Base-by-base conservation (phyloP, 2,797 vertebrate genomes). In the Chelon labrosus region DNA sequence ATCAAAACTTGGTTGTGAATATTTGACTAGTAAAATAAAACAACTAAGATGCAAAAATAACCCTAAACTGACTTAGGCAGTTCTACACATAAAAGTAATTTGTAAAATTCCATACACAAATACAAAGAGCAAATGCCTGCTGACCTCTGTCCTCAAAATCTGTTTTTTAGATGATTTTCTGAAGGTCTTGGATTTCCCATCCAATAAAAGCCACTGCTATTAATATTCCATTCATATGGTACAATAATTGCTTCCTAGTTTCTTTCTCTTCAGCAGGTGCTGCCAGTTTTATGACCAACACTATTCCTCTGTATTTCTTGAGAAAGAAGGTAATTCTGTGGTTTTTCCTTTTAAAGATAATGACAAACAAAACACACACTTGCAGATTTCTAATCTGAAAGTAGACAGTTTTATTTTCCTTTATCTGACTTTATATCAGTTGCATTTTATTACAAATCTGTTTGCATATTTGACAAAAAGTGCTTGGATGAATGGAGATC, bases 361-460 rank as follows among this genome's bases (percentile, higher is more conserved):
- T 12, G 1, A 53, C 25, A 53, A 19, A 50, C 39, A 11, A 58
- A 2, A 50, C 0, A 22, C 9, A n/a, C 16, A 60, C 14, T 75
- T 37, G 55, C 42, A 31, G 13, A 13, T 19, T 25, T 75, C 50
- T 65, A 38, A 78, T 69, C 54, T 72, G 10, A 10, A 70, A 80
- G 59, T 22, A 17, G 52, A 37, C 12, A 2, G 25, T 73, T 42
- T 49, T 54, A 37, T 13, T 61, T 77, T 19, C 20, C 17, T 74
- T 66, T 31, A 70, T 73, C 56, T 70, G 14, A 5, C 14, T 79
- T 69, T 25, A 56, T n/a, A 22, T 70, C 3, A n/a, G 19, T 50
- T 62, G 16, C 2, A 20, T 70, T 70, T 75, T 38, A 73, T 35
- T 73, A 41, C 53, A 72, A 70, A 63, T 75, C 41, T 74, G 49